Evolutionary conservation across 2,888 invertebrate genomes (phyloP).

Genomic region (Willowsia nigromaculata): DNA sequence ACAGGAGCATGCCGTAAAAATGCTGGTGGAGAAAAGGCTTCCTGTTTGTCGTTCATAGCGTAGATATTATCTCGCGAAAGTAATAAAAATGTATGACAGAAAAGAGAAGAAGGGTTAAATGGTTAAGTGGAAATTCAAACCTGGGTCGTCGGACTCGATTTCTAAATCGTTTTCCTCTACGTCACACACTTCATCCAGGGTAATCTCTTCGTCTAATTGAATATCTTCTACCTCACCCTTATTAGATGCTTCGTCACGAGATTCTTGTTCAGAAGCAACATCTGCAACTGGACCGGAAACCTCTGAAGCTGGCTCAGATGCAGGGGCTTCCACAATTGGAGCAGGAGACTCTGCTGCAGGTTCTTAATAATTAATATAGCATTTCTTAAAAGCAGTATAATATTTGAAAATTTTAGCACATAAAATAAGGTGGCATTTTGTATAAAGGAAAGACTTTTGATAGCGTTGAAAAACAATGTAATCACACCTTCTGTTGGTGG

Average conservation of each 20-base stretch:
- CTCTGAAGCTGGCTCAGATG: slow-evolving; percentile 33
- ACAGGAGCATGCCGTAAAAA: no score
- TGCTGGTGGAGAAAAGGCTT: background rate
- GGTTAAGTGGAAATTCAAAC: slow-evolving; percentile 68
- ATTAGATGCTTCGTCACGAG: slow-evolving; percentile 65
- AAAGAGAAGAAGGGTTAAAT: slow-evolving; percentile 52
- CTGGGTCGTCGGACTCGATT: slow-evolving; percentile 72
- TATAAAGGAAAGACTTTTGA: no score
- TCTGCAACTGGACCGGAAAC: slow-evolving; percentile 30
- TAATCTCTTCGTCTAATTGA: slow-evolving; percentile 72
- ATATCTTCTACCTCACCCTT: slow-evolving; percentile 75
- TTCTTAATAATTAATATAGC: background rate
- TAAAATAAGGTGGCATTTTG: background rate
- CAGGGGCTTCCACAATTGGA: slow-evolving; percentile 41
- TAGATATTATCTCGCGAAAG: background rate
- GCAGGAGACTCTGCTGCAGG: slow-evolving; percentile 48
- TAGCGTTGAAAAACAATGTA: background rate
- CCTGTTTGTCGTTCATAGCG: background rate
- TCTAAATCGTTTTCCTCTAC: slow-evolving; percentile 75
- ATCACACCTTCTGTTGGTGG: slow-evolving; percentile 9
- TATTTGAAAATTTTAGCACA: background rate
- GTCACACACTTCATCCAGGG: slow-evolving; percentile 75
- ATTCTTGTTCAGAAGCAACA: slow-evolving; percentile 30
- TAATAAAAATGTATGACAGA: slow-evolving; percentile 33
- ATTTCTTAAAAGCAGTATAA: background rate